phyloP scores from a whole-genome alignment of 2,888 invertebrate genomes.

The Nineta flava region DNA sequence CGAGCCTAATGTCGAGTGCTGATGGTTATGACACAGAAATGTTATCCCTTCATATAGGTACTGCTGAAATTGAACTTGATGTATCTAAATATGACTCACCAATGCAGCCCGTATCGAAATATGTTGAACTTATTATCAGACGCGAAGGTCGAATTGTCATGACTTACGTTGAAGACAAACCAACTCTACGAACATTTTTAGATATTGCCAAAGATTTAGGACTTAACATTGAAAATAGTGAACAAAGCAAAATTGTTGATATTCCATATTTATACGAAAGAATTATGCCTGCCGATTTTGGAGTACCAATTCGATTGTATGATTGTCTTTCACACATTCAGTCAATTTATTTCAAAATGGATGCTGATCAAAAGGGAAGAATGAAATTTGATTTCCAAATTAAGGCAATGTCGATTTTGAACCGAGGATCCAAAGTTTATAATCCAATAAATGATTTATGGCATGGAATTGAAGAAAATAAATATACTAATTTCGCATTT shows the following conservation, averaged over 20 bases:
- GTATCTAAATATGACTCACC: too few relatives aligned
- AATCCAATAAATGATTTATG: slow-evolving; percentile 28
- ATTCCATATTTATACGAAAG: not conserved
- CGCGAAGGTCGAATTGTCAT: slow-evolving; percentile 2
- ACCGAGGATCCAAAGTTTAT: slow-evolving; percentile 24
- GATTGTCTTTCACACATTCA: not conserved
- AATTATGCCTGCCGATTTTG: slow-evolving; percentile 2
- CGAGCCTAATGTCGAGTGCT: too few relatives aligned
- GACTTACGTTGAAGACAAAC: slow-evolving; percentile 2
- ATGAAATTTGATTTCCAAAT: slow-evolving; percentile 12
- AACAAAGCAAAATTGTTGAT: not conserved
- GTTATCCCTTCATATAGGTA: too few relatives aligned
- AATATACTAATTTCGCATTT: slow-evolving; percentile 16
- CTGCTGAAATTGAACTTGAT: too few relatives aligned
- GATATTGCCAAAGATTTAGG: too few relatives aligned
- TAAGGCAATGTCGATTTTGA: slow-evolving; percentile 18
- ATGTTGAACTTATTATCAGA: not conserved
- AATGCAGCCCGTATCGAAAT: too few relatives aligned
- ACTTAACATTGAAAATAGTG: too few relatives aligned
- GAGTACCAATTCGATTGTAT: not conserved
- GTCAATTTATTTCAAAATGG: not conserved
- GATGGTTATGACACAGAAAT: too few relatives aligned
- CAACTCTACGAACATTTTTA: too few relatives aligned
- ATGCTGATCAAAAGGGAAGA: slow-evolving; percentile 7
- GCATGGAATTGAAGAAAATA: slow-evolving; percentile 25